These are phyloP conservation scores for Bovichtus diacanthus DNA, from an alignment of 2,797 vertebrate genomes.

Conservation along the genomic window DNA sequence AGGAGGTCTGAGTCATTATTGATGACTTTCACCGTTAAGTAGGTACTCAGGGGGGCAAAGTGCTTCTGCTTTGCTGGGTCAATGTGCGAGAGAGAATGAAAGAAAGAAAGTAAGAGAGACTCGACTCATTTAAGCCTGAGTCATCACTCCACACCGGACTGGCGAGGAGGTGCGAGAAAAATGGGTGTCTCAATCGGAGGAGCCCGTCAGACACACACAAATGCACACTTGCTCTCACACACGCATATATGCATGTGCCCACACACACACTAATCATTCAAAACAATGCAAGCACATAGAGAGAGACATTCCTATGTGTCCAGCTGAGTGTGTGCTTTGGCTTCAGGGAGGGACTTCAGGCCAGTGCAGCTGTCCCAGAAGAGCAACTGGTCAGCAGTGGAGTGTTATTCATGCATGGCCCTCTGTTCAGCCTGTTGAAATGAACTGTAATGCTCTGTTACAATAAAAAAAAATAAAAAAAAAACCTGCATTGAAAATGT, in stretches of 20 bases:
- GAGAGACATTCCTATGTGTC: conserved; percentile 52
- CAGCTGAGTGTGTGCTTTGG: conserved; percentile 49
- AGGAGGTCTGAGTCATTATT: conserved; percentile 66
- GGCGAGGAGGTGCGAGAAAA: conserved; percentile 75
- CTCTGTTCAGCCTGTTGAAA: conserved; percentile 20
- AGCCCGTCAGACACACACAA: conserved; percentile 67
- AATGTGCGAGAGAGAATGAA: conserved; percentile 9
- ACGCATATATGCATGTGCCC: background rate
- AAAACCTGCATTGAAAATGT: no score
- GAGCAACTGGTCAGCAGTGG: conserved; percentile 65
- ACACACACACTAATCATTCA: conserved; percentile 23
- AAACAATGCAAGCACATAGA: conserved; percentile 32
- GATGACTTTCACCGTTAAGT: conserved; percentile 62
- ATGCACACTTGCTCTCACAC: conserved; percentile 5
- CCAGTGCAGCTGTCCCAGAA: conserved; percentile 66
- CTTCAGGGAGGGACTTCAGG: conserved; percentile 46
- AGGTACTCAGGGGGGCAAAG: conserved; percentile 51
- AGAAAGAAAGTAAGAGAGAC: conserved; percentile 9
- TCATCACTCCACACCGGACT: conserved; percentile 67
- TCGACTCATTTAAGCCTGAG: conserved; percentile 68
- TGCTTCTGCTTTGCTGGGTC: conserved; percentile 30
- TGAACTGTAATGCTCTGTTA: conserved; percentile 8
- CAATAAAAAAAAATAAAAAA: no score
- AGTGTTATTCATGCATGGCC: conserved; percentile 22
- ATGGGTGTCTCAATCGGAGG: conserved; percentile 71